Percentiles rank a stretch among this genome's conserved stretches.
phyloP scores from a whole-genome alignment of 2,113 vertebrate species.

The Nannospalax galili region DNA sequence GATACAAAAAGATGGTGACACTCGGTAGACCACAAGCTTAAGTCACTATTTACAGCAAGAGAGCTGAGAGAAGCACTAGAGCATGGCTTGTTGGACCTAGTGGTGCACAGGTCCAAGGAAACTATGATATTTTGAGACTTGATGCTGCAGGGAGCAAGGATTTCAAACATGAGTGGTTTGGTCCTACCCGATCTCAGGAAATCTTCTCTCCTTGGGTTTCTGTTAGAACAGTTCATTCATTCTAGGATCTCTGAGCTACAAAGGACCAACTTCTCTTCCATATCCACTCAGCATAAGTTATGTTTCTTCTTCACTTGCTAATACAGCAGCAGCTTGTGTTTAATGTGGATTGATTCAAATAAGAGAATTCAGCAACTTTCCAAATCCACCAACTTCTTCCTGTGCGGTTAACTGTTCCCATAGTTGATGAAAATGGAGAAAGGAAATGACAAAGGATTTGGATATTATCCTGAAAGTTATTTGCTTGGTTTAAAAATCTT shows the following conservation, averaged over 20 bases:
- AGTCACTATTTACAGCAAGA: neutral
- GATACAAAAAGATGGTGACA: neutral
- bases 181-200: neutral
- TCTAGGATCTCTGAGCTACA: neutral
- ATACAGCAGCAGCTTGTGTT: constrained; percentile 78
- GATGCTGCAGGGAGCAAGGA: neutral
- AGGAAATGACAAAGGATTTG: constrained; percentile 77
- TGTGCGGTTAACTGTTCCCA: constrained; percentile 82
- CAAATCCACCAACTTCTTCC: constrained; percentile 83
- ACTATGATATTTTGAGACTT: neutral
- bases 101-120: neutral
- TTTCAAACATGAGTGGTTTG: neutral
- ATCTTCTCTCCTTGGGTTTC: neutral
- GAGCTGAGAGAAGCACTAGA: neutral
- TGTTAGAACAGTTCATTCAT: neutral
- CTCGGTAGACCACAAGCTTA: no score
- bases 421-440: constrained; percentile 76
- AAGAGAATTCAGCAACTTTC: constrained; percentile 79
- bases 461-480: constrained; percentile 71
- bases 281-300: constrained; percentile 53
- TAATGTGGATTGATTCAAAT: constrained; percentile 75
- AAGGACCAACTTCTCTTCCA: constrained; percentile 6
- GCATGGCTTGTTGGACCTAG: neutral
- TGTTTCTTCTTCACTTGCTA: constrained; percentile 71
- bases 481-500: constrained; percentile 66